Percentiles rank a stretch among this genome's conserved stretches.
These are phyloP conservation scores for Luscinia luscinia DNA, from an alignment of 2,797 vertebrate species.

Conservation along the genomic window DNA sequence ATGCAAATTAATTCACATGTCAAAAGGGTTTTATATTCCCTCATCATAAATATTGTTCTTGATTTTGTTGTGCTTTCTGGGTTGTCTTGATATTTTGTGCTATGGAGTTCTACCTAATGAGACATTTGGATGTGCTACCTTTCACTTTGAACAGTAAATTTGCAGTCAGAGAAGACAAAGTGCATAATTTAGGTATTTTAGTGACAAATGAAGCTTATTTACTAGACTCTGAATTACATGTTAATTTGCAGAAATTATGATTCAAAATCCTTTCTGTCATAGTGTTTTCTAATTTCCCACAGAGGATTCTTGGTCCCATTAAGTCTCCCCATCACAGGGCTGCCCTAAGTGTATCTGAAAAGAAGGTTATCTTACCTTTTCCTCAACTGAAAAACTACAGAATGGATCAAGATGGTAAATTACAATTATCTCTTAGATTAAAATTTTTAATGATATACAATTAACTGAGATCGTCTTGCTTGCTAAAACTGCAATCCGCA, in stretches of 20 bases:
- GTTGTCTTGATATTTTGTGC: not conserved
- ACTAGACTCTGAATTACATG: not conserved
- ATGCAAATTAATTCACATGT: not conserved
- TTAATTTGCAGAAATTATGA: not conserved
- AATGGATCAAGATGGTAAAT: not conserved
- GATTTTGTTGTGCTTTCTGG: not conserved
- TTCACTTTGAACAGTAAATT: not conserved
- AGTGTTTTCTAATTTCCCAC: not conserved
- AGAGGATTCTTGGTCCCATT: not conserved
- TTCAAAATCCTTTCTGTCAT: not conserved
- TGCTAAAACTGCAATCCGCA: not conserved
- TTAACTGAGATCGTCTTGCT: not conserved
- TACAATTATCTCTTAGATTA: not conserved
- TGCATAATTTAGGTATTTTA: not conserved
- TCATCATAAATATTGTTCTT: not conserved
- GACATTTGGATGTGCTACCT: not conserved
- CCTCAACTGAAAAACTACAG: not conserved
- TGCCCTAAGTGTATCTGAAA: not conserved
- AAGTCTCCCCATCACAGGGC: not conserved
- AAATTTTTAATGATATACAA: not conserved
- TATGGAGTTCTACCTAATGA: not conserved
- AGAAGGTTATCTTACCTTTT: not conserved
- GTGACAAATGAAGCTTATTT: not conserved
- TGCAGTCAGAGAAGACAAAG: not conserved
- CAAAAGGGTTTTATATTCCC: not conserved